Evolutionary conservation across 1,140 invertebrate species (phyloP).

Genomic region (Heliconius congener): DNA sequence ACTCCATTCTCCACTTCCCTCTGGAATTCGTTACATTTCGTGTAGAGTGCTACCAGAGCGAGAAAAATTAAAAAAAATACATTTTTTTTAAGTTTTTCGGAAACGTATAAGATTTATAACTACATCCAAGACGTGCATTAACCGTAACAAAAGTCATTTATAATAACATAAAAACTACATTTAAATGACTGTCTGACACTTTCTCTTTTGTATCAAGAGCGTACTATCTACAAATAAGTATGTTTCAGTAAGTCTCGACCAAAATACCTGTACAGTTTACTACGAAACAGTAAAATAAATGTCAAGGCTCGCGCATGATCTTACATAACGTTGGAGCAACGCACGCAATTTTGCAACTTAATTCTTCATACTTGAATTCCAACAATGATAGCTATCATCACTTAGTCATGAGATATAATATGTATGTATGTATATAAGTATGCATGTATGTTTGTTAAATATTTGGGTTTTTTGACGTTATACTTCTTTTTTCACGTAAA

Average conservation of each 20-base stretch:
- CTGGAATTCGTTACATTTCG: too few relatives aligned
- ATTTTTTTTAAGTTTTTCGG: too few relatives aligned
- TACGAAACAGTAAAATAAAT: constrained; percentile 13
- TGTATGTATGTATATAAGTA: neutral
- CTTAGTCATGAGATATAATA: neutral
- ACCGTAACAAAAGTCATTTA: neutral
- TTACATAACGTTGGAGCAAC: constrained; percentile 7
- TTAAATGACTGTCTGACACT: neutral
- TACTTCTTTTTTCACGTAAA: too few relatives aligned
- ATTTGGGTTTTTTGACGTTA: neutral
- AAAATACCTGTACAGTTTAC: neutral
- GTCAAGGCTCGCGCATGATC: constrained; percentile 6
- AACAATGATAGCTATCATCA: neutral
- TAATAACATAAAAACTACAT: neutral
- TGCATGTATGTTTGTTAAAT: neutral
- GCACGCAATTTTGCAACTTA: constrained; percentile 5
- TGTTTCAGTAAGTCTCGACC: neutral
- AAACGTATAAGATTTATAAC: too few relatives aligned
- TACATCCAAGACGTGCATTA: too few relatives aligned
- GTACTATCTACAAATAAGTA: neutral
- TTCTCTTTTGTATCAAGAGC: neutral
- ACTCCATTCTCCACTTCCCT: too few relatives aligned
- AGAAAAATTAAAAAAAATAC: too few relatives aligned
- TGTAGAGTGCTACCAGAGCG: too few relatives aligned
- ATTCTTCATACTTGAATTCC: neutral